phyloP scores from a whole-genome alignment of 2,888 invertebrate genomes.

The Synanthedon myopaeformis region DNA sequence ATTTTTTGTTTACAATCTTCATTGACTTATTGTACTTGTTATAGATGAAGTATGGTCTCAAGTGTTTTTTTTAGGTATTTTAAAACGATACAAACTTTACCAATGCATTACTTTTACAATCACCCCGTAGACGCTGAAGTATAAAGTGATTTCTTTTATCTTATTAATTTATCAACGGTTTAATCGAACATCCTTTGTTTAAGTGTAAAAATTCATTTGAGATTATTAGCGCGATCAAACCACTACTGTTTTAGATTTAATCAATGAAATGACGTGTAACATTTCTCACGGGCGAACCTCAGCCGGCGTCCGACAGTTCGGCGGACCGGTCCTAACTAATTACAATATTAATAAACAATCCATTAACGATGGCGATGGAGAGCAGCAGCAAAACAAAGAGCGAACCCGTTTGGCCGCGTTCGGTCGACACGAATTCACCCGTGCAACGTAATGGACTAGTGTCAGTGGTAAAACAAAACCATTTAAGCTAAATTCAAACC shows the following conservation, averaged over 20 bases:
- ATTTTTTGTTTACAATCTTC: too few species aligned
- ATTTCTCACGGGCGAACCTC: constrained; percentile 18
- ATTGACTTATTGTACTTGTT: too few species aligned
- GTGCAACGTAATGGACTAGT: constrained; percentile 2
- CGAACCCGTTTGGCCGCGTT: constrained; percentile 5
- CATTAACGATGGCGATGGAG: constrained; percentile 27
- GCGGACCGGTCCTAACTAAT: constrained; percentile 21
- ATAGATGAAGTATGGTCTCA: too few species aligned
- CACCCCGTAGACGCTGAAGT: neutral
- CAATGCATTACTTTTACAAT: neutral
- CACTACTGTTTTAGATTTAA: constrained; percentile 24
- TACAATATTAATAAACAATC: constrained; percentile 48
- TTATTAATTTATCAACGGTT: constrained; percentile 1
- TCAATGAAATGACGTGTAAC: constrained; percentile 21
- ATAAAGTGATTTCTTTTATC: constrained; percentile 1
- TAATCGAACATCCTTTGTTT: constrained; percentile 2
- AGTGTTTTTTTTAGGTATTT: too few species aligned
- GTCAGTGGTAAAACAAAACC: neutral
- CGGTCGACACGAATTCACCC: constrained; percentile 4
- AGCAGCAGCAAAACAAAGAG: constrained; percentile 18
- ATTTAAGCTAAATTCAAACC: too few species aligned
- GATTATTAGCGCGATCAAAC: constrained; percentile 8
- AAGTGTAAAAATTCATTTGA: constrained; percentile 1
- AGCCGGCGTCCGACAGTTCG: constrained; percentile 1
- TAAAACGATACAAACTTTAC: neutral